Conservation (phyloP, 2,888 invertebrate genomes). For the Bedellia somnulentella region DNA sequence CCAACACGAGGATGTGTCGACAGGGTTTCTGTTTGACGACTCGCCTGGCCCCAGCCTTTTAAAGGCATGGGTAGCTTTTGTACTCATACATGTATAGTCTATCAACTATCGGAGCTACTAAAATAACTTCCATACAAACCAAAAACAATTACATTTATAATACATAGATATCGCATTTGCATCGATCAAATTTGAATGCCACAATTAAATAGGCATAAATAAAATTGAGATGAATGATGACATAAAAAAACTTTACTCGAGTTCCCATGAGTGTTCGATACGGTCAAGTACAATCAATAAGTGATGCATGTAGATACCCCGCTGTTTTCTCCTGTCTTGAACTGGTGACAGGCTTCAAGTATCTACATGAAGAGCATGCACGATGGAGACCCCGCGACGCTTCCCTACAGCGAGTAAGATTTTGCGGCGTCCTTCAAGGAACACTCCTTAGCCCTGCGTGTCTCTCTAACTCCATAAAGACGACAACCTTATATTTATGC, state of each 20-base stretch:
- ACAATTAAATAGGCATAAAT: too few species aligned
- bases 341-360: conserved; percentile 7
- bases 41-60: conserved; percentile 2
- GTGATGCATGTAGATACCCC: neutral
- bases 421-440: conserved; percentile 24
- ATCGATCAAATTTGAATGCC: too few species aligned
- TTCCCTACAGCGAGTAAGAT: conserved; percentile 7
- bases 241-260: too few species aligned
- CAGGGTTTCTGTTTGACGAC: conserved; percentile 20
- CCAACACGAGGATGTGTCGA: conserved; percentile 50
- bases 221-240: too few species aligned
- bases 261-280: conserved; percentile 2
- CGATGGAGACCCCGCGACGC: conserved; percentile 4
- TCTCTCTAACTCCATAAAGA: conserved; percentile 28
- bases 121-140: too few species aligned
- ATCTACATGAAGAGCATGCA: conserved; percentile 4
- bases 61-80: conserved; percentile 4
- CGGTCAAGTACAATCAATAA: conserved; percentile 2
- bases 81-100: too few species aligned
- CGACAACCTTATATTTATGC: conserved; percentile 42
- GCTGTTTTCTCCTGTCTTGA: conserved; percentile 4
- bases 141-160: too few species aligned
- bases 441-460: conserved; percentile 30
- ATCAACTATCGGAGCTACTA: too few species aligned
- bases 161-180: too few species aligned